A percentile compares a stretch with the other conserved stretches of the same genome.
These are phyloP conservation scores for Xiphias gladius DNA, from an alignment of 2,113 vertebrate species.

Conservation along the genomic window DNA sequence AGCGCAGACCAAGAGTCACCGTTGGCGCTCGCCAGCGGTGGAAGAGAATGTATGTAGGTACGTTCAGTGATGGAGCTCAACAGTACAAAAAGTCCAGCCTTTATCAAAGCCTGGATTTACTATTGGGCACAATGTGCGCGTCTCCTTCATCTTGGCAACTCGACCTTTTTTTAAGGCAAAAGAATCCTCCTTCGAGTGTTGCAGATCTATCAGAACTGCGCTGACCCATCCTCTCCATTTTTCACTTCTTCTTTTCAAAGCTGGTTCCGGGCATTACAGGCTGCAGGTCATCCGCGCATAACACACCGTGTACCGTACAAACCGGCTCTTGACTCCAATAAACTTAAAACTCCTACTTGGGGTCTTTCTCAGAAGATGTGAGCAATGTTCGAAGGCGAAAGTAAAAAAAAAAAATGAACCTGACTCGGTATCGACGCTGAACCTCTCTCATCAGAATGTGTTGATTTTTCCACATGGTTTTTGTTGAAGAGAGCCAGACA, in stretches of 20 bases:
- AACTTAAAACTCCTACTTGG: background rate
- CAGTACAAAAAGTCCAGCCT: background rate
- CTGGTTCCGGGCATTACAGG: conserved; percentile 11
- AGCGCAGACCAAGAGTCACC: too few relatives aligned
- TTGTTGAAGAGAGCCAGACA: background rate
- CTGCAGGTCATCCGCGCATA: background rate
- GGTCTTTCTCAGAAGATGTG: background rate
- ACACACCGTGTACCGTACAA: background rate
- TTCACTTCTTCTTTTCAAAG: conserved; percentile 9
- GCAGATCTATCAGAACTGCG: conserved; percentile 8
- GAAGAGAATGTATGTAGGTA: background rate
- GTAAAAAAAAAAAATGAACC: background rate
- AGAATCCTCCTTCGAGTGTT: background rate
- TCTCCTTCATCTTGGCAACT: background rate
- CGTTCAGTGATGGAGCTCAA: background rate
- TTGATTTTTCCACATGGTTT: background rate
- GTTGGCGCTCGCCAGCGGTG: too few relatives aligned
- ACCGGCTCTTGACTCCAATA: background rate
- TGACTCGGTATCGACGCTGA: background rate
- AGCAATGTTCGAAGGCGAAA: background rate
- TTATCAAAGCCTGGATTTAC: background rate
- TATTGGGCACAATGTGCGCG: background rate
- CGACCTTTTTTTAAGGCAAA: background rate
- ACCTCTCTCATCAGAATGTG: background rate
- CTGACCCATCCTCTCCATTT: background rate